Base-by-base conservation (phyloP, 2,888 invertebrate species). In the Drosophila neotestacea region DNA sequence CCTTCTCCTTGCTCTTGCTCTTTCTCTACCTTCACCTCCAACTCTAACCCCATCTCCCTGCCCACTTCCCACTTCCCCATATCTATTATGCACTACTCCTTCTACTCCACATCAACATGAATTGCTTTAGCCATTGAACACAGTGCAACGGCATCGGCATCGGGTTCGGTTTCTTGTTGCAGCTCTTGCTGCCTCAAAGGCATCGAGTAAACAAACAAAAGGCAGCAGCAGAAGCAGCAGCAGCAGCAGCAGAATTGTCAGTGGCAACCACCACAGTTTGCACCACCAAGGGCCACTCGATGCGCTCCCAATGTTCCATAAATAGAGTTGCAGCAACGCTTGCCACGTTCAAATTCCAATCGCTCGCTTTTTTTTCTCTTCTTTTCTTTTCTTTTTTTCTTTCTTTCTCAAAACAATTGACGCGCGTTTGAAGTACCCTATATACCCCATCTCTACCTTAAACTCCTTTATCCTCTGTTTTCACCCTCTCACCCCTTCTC, bases 231-330 rank as follows among this genome's bases (percentile, higher is more conserved):
- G 16, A 16, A 16, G 16, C 16, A 16, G 16, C 0, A 16, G 16
- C 16, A 16, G 16, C 16, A 48, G 13, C 42, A 60, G 28, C 52
- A 28, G 32, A 48, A 38, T 13, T 32, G 48, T 52, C 52, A 13
- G 28, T 50, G 39, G 13, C 73, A 73, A 63, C 69, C 61, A 73
- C 73, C 65, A 36, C 67, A 78, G 61, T 66, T 61, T 50, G 73
- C 62, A 78, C 42, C 79, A 61, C 54, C 59, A 54, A 75, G 73
- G 67, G 74, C 74, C 76, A 75, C 55, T 73, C 59, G 70, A 69
- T 59, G 79, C 30, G 70, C 70, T 74, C 64, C 66, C 62, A 70
- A 71, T 70, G 83, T 87, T 89, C 84, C 89, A 89, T 84, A 84
- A 84, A 84, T 84, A 84, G 79, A 76, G 81, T 62, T 62, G 73